Evolutionary conservation across 2,797 vertebrate species (phyloP).

Genomic region (Heliangelus exortis): DNA sequence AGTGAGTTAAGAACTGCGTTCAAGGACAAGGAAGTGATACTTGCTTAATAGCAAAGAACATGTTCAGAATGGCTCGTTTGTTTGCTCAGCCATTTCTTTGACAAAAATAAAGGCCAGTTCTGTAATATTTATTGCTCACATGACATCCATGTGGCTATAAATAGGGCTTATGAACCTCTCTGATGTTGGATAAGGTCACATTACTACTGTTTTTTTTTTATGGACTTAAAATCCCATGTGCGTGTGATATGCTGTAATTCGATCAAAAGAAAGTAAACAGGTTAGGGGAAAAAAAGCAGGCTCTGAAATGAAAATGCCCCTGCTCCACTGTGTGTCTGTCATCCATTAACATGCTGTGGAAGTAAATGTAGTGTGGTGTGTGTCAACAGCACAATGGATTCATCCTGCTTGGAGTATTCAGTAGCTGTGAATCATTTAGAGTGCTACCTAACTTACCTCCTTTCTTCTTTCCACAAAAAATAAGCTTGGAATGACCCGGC

Average conservation of each 20-base stretch:
- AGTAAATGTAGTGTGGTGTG: background rate
- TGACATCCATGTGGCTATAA: background rate
- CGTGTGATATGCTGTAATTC: background rate
- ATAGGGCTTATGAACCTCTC: background rate
- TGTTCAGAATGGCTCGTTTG: background rate
- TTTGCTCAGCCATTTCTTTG: conserved; percentile 33
- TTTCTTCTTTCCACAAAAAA: conserved; percentile 81
- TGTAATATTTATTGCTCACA: background rate
- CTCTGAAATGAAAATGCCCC: conserved; percentile 27
- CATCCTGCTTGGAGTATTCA: conserved; percentile 16
- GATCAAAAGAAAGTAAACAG: background rate
- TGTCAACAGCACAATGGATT: background rate
- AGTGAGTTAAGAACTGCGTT: background rate
- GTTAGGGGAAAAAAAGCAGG: background rate
- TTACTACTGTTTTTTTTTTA: conserved; percentile 3
- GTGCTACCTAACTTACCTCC: conserved; percentile 78
- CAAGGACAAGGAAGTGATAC: background rate
- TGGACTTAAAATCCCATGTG: background rate
- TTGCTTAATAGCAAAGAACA: background rate
- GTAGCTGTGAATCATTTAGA: background rate
- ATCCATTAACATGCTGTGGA: conserved; percentile 19
- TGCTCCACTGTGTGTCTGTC: conserved; percentile 19
- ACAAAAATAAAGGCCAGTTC: conserved; percentile 8
- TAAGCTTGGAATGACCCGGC: conserved; percentile 21
- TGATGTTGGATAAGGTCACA: background rate